Percentiles rank a stretch among this genome's conserved stretches.
Evolutionary conservation across 2,797 vertebrate species (phyloP).

Genomic region (Gallinago solitaria): DNA sequence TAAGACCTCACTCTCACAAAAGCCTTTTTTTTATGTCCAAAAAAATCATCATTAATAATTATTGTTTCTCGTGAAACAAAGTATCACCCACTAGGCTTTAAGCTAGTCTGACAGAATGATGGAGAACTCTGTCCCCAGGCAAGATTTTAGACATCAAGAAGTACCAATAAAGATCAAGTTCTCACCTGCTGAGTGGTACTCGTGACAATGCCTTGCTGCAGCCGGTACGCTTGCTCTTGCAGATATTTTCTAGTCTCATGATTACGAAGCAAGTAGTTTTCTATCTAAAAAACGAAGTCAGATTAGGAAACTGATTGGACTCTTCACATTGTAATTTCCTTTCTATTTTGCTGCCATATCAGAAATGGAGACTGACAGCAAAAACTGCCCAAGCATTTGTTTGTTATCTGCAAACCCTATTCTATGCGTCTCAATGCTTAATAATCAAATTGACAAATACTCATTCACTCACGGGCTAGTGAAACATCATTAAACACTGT

Average conservation of each 20-base stretch:
- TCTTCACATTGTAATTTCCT: background rate
- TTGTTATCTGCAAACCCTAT: background rate
- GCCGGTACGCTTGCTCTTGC: slow-evolving; percentile 94
- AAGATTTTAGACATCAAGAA: background rate
- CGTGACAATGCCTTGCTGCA: slow-evolving; percentile 98
- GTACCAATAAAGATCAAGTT: background rate
- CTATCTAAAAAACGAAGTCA: slow-evolving; percentile 83
- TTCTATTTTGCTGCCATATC: background rate
- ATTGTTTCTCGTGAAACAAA: background rate
- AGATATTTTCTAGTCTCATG: slow-evolving; percentile 95
- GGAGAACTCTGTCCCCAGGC: background rate
- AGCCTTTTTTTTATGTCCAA: background rate
- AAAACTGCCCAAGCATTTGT: background rate
- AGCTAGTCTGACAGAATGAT: background rate
- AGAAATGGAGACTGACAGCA: background rate
- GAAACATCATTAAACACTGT: background rate
- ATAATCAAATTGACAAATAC: background rate
- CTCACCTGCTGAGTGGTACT: slow-evolving; percentile 95
- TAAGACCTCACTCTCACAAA: background rate
- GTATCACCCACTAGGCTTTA: background rate
- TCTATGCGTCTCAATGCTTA: background rate
- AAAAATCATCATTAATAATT: background rate
- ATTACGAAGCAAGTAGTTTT: slow-evolving; percentile 95
- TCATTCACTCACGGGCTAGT: background rate
- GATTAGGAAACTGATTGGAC: background rate